Base-by-base conservation (phyloP, 2,113 vertebrate genomes). In the Ammodytes marinus region DNA sequence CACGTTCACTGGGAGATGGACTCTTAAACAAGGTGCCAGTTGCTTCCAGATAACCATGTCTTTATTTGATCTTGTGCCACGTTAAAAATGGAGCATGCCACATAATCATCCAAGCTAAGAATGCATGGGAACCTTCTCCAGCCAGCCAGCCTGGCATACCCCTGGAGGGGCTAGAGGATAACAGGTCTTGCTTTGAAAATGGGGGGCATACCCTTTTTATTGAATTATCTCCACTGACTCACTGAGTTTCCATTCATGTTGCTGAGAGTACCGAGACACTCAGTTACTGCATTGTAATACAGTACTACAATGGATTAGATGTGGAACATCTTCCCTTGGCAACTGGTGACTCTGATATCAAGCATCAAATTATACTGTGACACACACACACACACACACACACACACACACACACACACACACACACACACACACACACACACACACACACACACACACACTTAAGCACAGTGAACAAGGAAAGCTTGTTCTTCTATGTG, bases 221-320 rank as follows among this genome's bases (percentile, higher is more conserved):
- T 86, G 85, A 91, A 54, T 92, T 85, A 86, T 83, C 77, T 60
- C 50, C 69, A 50, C 84, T 82, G 77, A 90, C 83, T 89, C 81
- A 84, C 75, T 13, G 74, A 59, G 54, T 76, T 73, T 69, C 63
- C 82, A 84, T 88, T 91, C 84, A 85, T 74, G 49, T 35, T 77
- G 69, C 79, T 12, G 77, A 84, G 54, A 75, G 77, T 52, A 40
- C 67, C 4, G 8, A 27, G 27, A 27, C 74, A 67, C 72, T 83
- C 8, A 8, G 40, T 78, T 83, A 66, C 72, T 74, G 55, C 65
- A 58, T 47, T 77, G 60, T 64, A 76, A 83, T 77, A 84, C 80
- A 52, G 9, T 35, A 80, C 6, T 73, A 67, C 77, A 71, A 60
- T 80, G 59, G 66, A 79, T 60, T 82, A 43, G 78, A 85, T 82